A percentile compares a stretch with the other conserved stretches of the same genome.
These are phyloP conservation scores for Lydus trimaculatus DNA, from an alignment of 2,888 invertebrate genomes.

Conservation along the genomic window DNA sequence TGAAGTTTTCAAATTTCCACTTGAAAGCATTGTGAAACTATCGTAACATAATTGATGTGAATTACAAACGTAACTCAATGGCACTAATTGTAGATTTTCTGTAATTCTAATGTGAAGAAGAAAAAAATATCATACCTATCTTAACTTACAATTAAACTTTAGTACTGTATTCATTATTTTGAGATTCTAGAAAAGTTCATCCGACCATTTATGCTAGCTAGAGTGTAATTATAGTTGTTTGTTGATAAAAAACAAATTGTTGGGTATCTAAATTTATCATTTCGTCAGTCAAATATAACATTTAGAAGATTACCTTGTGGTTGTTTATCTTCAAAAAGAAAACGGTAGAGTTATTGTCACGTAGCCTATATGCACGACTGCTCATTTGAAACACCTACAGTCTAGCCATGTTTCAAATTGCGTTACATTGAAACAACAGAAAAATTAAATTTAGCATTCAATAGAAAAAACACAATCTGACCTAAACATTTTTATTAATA, in stretches of 20 bases:
- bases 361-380: constrained; percentile 1
- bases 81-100: constrained; percentile 20
- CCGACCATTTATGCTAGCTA: neutral
- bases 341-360: neutral
- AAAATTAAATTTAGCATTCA: neutral
- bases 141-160: neutral
- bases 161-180: neutral
- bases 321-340: neutral
- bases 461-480: neutral
- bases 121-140: too few species aligned
- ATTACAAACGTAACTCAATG: constrained; percentile 20
- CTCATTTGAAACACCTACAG: constrained; percentile 6
- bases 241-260: neutral
- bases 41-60: neutral
- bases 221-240: neutral
- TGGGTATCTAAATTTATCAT: neutral
- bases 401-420: neutral
- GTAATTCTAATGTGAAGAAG: constrained; percentile 13
- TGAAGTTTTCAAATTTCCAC: neutral
- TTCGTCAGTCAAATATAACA: neutral
- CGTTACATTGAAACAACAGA: neutral
- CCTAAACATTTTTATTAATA: neutral
- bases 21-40: neutral
- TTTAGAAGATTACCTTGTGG: neutral
- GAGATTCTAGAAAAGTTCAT: neutral